Evolutionary conservation across 23 tunicate genomes (phyloP).

Genomic region (Corella eumyota): DNA sequence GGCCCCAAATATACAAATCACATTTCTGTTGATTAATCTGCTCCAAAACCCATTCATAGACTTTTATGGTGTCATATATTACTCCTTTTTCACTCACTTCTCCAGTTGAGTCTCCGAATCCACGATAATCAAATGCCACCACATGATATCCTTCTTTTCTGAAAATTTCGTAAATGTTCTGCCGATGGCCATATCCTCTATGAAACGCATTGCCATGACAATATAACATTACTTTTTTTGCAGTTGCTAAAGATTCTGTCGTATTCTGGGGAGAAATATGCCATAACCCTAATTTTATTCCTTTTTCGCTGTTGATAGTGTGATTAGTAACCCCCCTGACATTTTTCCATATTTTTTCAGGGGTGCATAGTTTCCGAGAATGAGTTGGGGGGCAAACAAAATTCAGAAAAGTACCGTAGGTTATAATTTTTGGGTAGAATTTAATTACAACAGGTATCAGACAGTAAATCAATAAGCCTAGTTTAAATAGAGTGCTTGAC

Average conservation of each 20-base stretch:
- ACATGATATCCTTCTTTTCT: constrained; percentile 37
- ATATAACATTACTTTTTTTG: constrained; percentile 52
- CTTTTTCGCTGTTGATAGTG: constrained; percentile 8
- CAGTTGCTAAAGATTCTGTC: constrained; percentile 2
- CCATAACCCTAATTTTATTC: constrained; percentile 60
- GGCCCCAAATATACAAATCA: constrained; percentile 68
- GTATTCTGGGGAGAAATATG: constrained; percentile 36
- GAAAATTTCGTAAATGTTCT: constrained; percentile 13
- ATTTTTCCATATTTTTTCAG: constrained; percentile 23
- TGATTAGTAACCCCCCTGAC: constrained; percentile 15
- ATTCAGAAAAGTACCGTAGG: constrained; percentile 38
- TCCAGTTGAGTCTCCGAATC: constrained; percentile 87
- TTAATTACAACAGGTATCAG: constrained; percentile 22
- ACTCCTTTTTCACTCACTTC: constrained; percentile 50
- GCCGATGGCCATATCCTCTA: constrained; percentile 60
- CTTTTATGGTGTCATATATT: constrained; percentile 26
- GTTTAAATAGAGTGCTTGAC: too few species aligned
- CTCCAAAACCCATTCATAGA: constrained; percentile 33
- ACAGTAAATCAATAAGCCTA: neutral
- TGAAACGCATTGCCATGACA: constrained; percentile 78
- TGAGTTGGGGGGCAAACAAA: constrained; percentile 27
- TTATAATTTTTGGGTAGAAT: constrained; percentile 21
- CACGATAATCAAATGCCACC: constrained; percentile 79
- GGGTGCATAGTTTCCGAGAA: constrained; percentile 10
- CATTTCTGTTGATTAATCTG: constrained; percentile 9